Evolutionary conservation across 2,888 invertebrate species (phyloP), one percentile per base, ranked within the genome.

Genomic region (Arrhopalites spinosus): DNA sequence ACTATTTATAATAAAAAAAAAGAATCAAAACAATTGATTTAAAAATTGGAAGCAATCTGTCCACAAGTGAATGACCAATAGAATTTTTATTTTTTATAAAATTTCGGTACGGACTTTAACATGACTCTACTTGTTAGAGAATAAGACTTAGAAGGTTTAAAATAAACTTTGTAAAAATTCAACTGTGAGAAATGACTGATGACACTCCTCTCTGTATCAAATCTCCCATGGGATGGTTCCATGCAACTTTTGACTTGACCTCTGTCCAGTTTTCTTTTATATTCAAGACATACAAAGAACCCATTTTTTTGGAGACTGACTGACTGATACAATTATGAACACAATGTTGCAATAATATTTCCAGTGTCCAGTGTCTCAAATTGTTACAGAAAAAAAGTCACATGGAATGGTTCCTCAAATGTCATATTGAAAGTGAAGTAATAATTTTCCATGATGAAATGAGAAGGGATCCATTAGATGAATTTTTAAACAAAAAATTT

Each of bases 11-110:
- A 27, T n/a, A 61, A 43, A 63, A 63, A 66, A 56, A 70, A 56
- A 56, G 56, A 53, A 56, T n/a, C n/a, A n/a, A n/a, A n/a, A n/a
- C n/a, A n/a, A n/a, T n/a, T n/a, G n/a, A 73, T 47, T 63, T 45
- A 63, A 73, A 73, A 73, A 73, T 73, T 45, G 13, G 36, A 27
- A 45, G 73, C 73, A 73, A 73, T 73, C 73, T 73, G 73, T 73
- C 73, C 73, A 73, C 73, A 66, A 73, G 66, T 73, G 66, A 73
- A 73, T 73, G 27, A 47, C 25, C 45, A 72, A 73, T 66, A 66
- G 73, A 27, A 2, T 29, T 25, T 63, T 73, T 43, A 63, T 73
- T 69, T 17, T 13, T 59, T 23, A 3, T 59, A 3, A 7, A 25
- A 56, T 50, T 70, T 70, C 56, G 56, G 53, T 70, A 70, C 20